A percentile compares a stretch with the other conserved stretches of the same genome.
Conservation (phyloP, 2,113 vertebrate species). For the Alces alces region DNA sequence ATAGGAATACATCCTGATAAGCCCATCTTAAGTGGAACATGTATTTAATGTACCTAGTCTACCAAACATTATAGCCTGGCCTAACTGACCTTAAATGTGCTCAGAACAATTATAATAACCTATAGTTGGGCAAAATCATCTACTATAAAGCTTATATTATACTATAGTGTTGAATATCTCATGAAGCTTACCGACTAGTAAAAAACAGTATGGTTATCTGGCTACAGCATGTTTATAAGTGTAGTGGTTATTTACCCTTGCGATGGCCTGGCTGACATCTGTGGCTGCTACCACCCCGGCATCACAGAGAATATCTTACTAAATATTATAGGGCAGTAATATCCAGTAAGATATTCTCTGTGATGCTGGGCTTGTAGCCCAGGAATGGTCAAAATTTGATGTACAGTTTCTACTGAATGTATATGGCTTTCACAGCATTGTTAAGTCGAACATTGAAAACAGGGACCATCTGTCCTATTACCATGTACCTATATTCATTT, state of each 20-base stretch:
- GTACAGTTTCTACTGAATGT: not conserved
- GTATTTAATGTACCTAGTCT: not conserved
- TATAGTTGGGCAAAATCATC: not conserved
- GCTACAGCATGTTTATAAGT: not conserved
- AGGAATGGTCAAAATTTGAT: not conserved
- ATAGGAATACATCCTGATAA: not conserved
- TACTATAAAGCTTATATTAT: not conserved
- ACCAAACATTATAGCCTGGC: not conserved
- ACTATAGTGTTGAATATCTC: not conserved
- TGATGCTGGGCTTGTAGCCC: no score
- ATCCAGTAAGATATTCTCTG: no score
- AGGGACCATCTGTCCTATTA: not conserved
- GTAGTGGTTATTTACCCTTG: not conserved
- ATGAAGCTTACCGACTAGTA: not conserved
- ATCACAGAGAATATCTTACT: not conserved
- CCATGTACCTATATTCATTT: not conserved
- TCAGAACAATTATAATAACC: not conserved
- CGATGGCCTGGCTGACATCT: not conserved
- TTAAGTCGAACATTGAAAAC: not conserved
- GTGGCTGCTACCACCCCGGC: not conserved
- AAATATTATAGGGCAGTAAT: not conserved
- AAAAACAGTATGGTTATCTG: not conserved
- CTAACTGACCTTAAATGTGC: not conserved
- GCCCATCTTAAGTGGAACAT: not conserved
- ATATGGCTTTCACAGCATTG: not conserved